A percentile compares a stretch with the other conserved stretches of the same genome.
Conservation (phyloP, 1,140 invertebrate genomes). For the Theocolax elegans region DNA sequence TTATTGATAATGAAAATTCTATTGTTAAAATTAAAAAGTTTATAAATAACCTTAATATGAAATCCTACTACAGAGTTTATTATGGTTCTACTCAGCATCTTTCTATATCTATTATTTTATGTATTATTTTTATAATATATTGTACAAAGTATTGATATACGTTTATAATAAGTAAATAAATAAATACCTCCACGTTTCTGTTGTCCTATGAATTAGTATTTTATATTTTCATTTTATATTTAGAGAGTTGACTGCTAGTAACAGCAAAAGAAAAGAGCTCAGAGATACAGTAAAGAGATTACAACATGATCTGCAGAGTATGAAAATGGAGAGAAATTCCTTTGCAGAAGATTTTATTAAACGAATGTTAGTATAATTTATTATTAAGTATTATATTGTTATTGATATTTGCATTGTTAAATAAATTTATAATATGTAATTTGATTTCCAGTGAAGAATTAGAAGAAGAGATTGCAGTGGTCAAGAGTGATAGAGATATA, state of each 20-base stretch:
- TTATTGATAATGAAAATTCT: no score
- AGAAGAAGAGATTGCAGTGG: conserved; percentile 45
- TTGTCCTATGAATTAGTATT: neutral
- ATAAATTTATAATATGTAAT: no score
- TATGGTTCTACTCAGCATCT: no score
- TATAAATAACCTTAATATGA: no score
- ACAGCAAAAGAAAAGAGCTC: conserved; percentile 56
- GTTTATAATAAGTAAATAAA: no score
- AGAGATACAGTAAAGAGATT: conserved; percentile 56
- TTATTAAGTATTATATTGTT: conserved; percentile 9
- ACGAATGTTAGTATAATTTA: conserved; percentile 42
- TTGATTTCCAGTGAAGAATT: conserved; percentile 48
- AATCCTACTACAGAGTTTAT: no score
- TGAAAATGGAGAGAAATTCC: conserved; percentile 42
- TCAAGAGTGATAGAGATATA: conserved; percentile 44
- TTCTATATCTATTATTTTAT: no score
- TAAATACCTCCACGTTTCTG: no score
- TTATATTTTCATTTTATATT: conserved; percentile 8
- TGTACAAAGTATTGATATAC: no score
- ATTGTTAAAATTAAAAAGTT: no score
- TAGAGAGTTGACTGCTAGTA: conserved; percentile 59
- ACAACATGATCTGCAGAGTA: conserved; percentile 56
- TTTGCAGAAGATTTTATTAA: conserved; percentile 38
- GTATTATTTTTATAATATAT: no score
- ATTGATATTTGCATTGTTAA: neutral